phyloP scores from a whole-genome alignment of 1,140 invertebrate genomes.

The Hirudo medicinalis region DNA sequence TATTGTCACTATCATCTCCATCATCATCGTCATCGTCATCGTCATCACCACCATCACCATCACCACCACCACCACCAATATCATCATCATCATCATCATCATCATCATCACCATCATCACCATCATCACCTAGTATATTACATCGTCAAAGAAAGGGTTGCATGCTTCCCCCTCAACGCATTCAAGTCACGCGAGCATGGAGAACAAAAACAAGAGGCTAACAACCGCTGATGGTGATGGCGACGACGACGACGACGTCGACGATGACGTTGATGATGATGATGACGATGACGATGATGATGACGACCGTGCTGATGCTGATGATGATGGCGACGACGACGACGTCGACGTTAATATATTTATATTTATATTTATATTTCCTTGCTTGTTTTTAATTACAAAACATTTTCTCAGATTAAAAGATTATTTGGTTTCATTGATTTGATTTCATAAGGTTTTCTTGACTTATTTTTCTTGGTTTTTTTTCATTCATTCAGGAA shows the following conservation, averaged over 20 bases:
- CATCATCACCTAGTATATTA: slow-evolving; percentile 18
- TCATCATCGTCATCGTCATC: too few relatives aligned
- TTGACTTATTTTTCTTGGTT: neutral
- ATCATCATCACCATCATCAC: too few relatives aligned
- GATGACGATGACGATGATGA: slow-evolving; percentile 15
- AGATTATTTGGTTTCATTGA: too few relatives aligned
- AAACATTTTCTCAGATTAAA: too few relatives aligned
- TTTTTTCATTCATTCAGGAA: too few relatives aligned
- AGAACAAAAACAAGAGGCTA: neutral
- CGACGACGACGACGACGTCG: slow-evolving; percentile 4
- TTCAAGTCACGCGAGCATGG: neutral
- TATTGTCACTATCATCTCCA: too few relatives aligned
- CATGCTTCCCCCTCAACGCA: slow-evolving; percentile 1
- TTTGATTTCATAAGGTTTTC: neutral
- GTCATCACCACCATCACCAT: neutral
- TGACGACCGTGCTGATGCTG: slow-evolving; percentile 17
- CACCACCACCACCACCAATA: too few relatives aligned
- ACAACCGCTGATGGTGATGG: neutral
- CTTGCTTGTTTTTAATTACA: too few relatives aligned
- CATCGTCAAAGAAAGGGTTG: slow-evolving; percentile 18
- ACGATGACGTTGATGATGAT: slow-evolving; percentile 18
- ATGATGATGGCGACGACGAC: slow-evolving; percentile 12
- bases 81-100: too few relatives aligned
- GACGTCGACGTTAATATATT: too few relatives aligned
- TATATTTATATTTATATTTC: too few relatives aligned